These are phyloP conservation scores for Brachypterus glaber DNA, from an alignment of 2,888 invertebrate species.

Conservation along the genomic window DNA sequence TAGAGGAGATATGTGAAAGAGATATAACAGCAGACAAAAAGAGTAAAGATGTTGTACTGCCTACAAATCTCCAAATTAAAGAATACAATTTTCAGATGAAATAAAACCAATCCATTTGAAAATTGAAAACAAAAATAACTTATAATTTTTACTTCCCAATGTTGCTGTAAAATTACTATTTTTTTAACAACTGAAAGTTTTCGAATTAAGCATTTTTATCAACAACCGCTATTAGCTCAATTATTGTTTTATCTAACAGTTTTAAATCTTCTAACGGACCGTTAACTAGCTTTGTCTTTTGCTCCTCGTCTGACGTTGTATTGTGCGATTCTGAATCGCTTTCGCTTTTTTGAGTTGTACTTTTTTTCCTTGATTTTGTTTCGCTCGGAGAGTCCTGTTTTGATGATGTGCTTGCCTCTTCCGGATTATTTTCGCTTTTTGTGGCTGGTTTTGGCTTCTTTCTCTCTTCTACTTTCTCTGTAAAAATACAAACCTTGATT, in stretches of 20 bases:
- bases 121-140: too few species aligned
- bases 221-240: constrained; percentile 37
- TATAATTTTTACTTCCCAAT: too few species aligned
- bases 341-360: constrained; percentile 21
- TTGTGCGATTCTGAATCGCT: constrained; percentile 34
- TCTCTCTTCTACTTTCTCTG: not conserved
- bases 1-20: too few species aligned
- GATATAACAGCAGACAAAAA: too few species aligned
- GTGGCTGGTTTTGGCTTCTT: constrained; percentile 17
- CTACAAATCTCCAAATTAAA: too few species aligned
- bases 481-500: not conserved
- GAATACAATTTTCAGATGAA: too few species aligned
- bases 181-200: constrained; percentile 22
- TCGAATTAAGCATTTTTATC: constrained; percentile 37
- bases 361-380: constrained; percentile 21
- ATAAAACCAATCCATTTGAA: too few species aligned
- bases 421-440: constrained; percentile 23
- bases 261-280: constrained; percentile 34
- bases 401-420: constrained; percentile 28
- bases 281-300: constrained; percentile 24
- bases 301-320: constrained; percentile 30
- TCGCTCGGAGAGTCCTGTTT: constrained; percentile 15
- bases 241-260: constrained; percentile 35
- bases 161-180: constrained; percentile 25
- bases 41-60: too few species aligned